Base-by-base conservation (phyloP, 2,888 invertebrate genomes). In the Acronicta psi region DNA sequence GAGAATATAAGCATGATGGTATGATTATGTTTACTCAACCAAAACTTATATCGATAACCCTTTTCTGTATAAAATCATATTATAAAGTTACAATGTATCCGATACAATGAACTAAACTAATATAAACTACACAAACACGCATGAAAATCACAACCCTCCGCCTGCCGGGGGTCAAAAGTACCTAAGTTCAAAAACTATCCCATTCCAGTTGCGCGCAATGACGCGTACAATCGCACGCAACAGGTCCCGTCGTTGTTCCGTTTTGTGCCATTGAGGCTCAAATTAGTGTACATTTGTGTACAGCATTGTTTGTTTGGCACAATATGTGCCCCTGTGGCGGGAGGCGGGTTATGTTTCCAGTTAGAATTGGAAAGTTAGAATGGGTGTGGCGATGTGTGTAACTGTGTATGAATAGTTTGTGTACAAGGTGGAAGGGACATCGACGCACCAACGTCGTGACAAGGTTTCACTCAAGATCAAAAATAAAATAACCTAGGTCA, bases 101-200 rank as follows among this genome's bases (percentile, higher is more conserved):
- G 29, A 29, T 29, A 29, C 11, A 29, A 3, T 3, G 3, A 29
- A 29, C 29, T 29, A 29, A 29, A 29, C 29, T 11, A 29, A 29
- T 29, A 29, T 11, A 29, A 2, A 10, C 10, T n/a, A n/a, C 13
- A 52, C 44, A 50, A 58, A 49, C 57, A 45, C 14, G 13, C 44
- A 66, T 29, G 29, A 29, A 29, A 61, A 61, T 66, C 44, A 44
- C 67, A 61, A 66, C 52, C 47, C 40, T 29, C 14, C 14, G 37
- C 38, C 62, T 45, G 51, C 47, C 36, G 31, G 51, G 54, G 67
- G 51, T 63, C 68, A 63, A 51, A 68, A 68, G 68, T 59, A 36
- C 43, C 64, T 36, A 64, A 69, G 64, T 69, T 69, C 65, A 59
- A 68, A 68, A 69, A 69, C 68, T 69, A 69, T 53, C 36, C 59